Base-by-base conservation (phyloP, 2,797 vertebrate genomes). In the Lophotriccus pileatus region DNA sequence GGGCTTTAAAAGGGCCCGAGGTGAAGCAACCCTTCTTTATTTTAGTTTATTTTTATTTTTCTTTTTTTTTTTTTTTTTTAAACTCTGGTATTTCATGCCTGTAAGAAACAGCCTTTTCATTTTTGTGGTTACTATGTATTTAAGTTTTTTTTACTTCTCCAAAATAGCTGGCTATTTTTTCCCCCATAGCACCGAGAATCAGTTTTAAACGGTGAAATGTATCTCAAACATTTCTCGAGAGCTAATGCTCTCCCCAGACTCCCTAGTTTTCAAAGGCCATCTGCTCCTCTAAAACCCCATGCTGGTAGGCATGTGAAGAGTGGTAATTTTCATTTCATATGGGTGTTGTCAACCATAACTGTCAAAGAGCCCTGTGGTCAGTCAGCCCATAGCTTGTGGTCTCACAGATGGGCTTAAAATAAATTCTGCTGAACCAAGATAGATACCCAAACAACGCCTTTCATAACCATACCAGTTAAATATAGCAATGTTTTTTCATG, bases 21-120 rank as follows among this genome's bases (percentile, higher is more conserved):
- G 97, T 97, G 97, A 97, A 97, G 94, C 46, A 97, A 97, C 96
- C 96, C 97, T 96, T 90, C 93, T 97, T 94, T 89, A 89, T 96
- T 74, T 59, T 27, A 18, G 18, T 52, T 52, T 7, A 4, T 73
- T 90, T 96, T 92, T 73, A 73, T 83, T 91, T 74, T 78, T 83
- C 25, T 34, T 63, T 53, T 84, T 79, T 14, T n/a, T 83, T 91
- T 74, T 78, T 83, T 28, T 34, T 63, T 53, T 84, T 79, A 12
- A 22, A 14, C 16, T 60, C 14, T 87, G 14, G 4, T 76, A 66
- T 75, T 85, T 39, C 28, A 32, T 43, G 9, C 37, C 30, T 58
- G 20, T 93, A 72, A 88, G 46, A 88, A 93, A 53, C 3, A 20
- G 7, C 18, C 5, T 1, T 53, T 87, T 85, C 6, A 24, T 64